These are phyloP conservation scores for Lagopus leucura DNA, from an alignment of 2,113 vertebrate genomes.

Conservation along the genomic window DNA sequence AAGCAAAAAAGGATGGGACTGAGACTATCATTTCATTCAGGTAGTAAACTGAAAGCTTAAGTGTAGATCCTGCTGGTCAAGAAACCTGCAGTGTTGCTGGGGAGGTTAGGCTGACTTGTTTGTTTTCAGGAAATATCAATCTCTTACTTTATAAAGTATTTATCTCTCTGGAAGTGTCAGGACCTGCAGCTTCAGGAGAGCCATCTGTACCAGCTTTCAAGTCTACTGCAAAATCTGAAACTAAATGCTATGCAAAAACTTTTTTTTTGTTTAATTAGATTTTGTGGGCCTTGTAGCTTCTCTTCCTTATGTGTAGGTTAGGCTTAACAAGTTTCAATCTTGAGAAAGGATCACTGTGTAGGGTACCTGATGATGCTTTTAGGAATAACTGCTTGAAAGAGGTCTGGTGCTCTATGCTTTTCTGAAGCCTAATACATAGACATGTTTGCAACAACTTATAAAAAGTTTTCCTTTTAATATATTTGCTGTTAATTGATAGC, in stretches of 20 bases:
- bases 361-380: not conserved
- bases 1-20: not conserved
- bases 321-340: not conserved
- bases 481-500: not conserved
- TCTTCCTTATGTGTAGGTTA: accelerated
- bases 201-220: not conserved
- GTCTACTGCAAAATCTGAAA: not conserved
- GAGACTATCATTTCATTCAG: not conserved
- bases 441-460: not conserved
- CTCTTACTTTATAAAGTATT: not conserved
- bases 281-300: not conserved
- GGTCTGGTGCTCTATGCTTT: not conserved
- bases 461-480: not conserved
- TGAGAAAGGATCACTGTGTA: not conserved
- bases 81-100: not conserved
- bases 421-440: no score
- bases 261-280: no score
- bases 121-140: not conserved
- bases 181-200: not conserved
- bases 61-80: not conserved
- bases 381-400: not conserved
- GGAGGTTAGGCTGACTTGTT: not conserved
- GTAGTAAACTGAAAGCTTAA: not conserved
- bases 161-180: not conserved
- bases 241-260: not conserved